Evolutionary conservation across 1,140 invertebrate species (phyloP), one percentile per base, ranked within the genome.

Genomic region (Pomphorhynchus laevis): DNA sequence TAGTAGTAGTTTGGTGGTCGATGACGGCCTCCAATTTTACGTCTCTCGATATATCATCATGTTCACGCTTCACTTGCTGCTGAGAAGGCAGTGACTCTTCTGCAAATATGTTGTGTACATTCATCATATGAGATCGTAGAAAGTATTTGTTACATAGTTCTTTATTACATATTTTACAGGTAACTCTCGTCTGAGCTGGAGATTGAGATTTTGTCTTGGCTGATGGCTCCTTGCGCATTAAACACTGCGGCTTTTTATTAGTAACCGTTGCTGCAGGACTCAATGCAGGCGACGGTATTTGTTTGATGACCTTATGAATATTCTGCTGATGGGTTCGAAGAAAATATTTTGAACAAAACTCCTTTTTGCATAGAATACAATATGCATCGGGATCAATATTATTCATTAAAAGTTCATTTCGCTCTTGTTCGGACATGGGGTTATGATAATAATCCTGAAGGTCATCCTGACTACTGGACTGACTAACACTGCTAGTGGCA

Each of bases 81-180:
- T n/a, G n/a, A n/a, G n/a, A n/a, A n/a, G n/a, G n/a, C n/a, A n/a
- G n/a, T n/a, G n/a, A n/a, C n/a, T 42, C 41, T 18, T 42, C 41
- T 11, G 34, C 41, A 14, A 69, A 63, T 34, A 91, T 79, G 1
- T 82, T 82, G 52, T 95, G 84, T 4, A 79, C 89, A 55, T 91
- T 93, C 53, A 74, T 65, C 47, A 80, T 76, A 53, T 89, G 79
- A 14, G 74, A 79, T 22, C 73, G 65, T 16, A 89, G 55, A 51
- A 82, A 84, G 50, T 82, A 82, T 51, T 82, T 79, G 53, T 84
- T 86, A 54, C 72, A 74, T 53, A 82, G 76, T 58, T 84, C 74
- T 51, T 80, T 79, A 52, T 71, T 74, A 51, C 76, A 84, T 34
- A 80, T 67, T 49, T 80, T 74, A 52, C 75, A 80, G 51, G 77